Conservation (phyloP, 2,113 vertebrate species). For the Toxotes jaculatrix region DNA sequence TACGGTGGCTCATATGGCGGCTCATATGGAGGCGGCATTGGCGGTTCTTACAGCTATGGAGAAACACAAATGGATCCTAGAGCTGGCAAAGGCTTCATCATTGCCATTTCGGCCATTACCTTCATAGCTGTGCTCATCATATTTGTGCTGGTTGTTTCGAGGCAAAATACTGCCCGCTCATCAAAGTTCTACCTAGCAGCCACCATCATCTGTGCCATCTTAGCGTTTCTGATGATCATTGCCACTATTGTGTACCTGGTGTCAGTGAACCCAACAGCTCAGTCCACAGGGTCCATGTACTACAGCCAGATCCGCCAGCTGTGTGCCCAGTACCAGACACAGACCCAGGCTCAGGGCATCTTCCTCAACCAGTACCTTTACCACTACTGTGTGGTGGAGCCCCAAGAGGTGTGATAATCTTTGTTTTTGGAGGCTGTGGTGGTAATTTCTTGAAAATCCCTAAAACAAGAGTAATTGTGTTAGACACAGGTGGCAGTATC, state of each 20-base stretch:
- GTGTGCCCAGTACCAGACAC: slow-evolving; percentile 89
- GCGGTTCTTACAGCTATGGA: slow-evolving; percentile 59
- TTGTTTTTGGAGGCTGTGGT: neutral
- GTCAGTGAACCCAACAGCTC: slow-evolving; percentile 90
- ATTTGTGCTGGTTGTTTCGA: slow-evolving; percentile 87
- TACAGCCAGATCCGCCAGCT: slow-evolving; percentile 86
- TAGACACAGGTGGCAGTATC: too few species aligned
- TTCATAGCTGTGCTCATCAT: slow-evolving; percentile 88
- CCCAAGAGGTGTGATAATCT: slow-evolving; percentile 88
- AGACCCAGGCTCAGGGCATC: slow-evolving; percentile 81
- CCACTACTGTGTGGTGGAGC: slow-evolving; percentile 94
- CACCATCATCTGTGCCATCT: slow-evolving; percentile 85
- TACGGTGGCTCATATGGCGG: slow-evolving; percentile 19
- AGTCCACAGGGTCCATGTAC: slow-evolving; percentile 87
- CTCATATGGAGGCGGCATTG: slow-evolving; percentile 19
- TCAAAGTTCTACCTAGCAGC: slow-evolving; percentile 87
- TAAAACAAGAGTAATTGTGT: too few species aligned
- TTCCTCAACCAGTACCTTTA: slow-evolving; percentile 93
- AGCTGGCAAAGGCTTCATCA: slow-evolving; percentile 90
- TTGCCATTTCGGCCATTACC: slow-evolving; percentile 88
- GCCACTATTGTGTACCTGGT: slow-evolving; percentile 91
- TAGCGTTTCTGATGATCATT: slow-evolving; percentile 88
- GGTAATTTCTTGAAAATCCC: neutral
- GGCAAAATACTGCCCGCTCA: slow-evolving; percentile 82
- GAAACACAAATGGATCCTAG: slow-evolving; percentile 84